Evolutionary conservation across 2,113 vertebrate genomes (phyloP).

Genomic region (Catagonus wagneri): DNA sequence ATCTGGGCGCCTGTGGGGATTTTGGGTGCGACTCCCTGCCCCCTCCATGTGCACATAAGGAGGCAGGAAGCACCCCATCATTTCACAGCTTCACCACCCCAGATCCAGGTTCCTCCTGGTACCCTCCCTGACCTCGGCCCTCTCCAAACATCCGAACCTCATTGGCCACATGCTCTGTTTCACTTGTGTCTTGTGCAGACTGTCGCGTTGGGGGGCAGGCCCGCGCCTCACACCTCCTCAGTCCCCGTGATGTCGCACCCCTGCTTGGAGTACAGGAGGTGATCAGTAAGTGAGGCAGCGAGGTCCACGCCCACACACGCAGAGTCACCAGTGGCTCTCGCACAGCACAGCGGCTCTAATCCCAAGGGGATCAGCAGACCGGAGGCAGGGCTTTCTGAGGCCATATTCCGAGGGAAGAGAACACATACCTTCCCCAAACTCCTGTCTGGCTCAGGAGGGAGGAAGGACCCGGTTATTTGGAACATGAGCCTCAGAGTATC

Average conservation of each 20-base stretch:
- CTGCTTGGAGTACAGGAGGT: background rate
- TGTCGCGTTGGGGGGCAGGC: background rate
- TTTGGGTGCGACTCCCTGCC: background rate
- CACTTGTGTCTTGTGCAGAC: background rate
- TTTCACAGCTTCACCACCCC: background rate
- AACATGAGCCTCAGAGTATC: background rate
- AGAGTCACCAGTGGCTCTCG: background rate
- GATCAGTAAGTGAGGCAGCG: background rate
- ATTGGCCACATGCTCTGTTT: background rate
- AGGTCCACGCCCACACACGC: accelerated
- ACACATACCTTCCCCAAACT: background rate
- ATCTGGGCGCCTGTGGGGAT: background rate
- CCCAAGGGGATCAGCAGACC: too few species aligned
- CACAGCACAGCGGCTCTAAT: background rate
- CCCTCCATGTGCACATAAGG: too few species aligned
- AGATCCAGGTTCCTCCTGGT: background rate
- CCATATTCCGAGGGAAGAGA: background rate
- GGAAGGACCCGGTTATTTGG: background rate
- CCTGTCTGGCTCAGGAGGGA: background rate
- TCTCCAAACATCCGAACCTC: accelerated
- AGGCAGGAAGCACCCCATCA: background rate
- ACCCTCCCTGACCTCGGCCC: background rate
- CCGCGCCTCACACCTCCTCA: accelerated
- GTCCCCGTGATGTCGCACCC: background rate
- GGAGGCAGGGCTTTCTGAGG: background rate